These are phyloP conservation scores for Heliconius congener DNA, from an alignment of 1,140 invertebrate species.

Conservation along the genomic window DNA sequence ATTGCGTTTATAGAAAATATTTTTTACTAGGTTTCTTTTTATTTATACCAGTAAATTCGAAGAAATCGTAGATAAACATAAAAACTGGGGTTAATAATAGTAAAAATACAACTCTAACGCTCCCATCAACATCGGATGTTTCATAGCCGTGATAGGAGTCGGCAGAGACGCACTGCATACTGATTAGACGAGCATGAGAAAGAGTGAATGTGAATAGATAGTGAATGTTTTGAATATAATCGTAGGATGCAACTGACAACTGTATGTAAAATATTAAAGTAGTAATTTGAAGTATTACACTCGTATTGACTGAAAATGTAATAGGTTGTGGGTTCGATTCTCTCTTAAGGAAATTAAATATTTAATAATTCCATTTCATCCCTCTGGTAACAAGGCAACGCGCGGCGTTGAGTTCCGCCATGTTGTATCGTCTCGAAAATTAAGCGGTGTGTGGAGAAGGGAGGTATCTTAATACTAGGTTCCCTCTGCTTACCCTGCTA, in stretches of 20 bases:
- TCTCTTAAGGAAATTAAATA: background rate
- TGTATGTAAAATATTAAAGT: background rate
- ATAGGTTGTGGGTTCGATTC: background rate
- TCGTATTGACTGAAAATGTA: background rate
- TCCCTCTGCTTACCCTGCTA: background rate
- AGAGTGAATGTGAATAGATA: conserved; percentile 8
- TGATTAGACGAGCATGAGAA: conserved; percentile 13
- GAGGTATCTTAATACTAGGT: background rate
- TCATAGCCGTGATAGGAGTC: background rate
- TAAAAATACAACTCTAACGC: background rate
- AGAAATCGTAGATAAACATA: too few species aligned
- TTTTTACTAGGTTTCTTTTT: too few species aligned
- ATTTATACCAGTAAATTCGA: too few species aligned
- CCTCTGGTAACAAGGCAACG: background rate
- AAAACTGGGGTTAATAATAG: background rate
- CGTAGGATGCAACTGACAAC: background rate
- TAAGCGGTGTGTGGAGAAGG: background rate
- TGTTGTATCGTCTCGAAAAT: too few species aligned
- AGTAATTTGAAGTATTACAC: too few species aligned
- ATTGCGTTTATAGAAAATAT: too few species aligned
- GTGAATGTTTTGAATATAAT: conserved; percentile 5
- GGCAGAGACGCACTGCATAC: background rate
- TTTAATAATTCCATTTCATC: background rate
- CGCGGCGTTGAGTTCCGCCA: background rate
- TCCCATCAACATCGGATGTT: background rate